Evolutionary conservation across 2,113 vertebrate species (phyloP), one percentile per base, ranked within the genome.

Genomic region (Syngnathus scovelli): DNA sequence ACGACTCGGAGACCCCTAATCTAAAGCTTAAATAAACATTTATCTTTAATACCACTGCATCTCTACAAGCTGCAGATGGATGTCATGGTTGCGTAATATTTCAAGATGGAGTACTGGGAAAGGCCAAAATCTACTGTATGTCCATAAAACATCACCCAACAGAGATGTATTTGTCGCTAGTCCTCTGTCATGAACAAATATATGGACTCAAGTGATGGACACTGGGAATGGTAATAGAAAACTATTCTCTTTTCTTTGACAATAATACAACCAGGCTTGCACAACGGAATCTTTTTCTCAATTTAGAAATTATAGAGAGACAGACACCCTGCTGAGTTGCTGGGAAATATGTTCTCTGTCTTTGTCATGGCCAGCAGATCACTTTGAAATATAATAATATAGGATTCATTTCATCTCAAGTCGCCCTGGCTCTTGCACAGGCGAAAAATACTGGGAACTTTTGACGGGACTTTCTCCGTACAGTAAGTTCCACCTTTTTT

Each of bases 361-460:
- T 92, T 5, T 80, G 80, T 80, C 83, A 77, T 64, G 78, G 79
- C 77, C 16, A 36, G 71, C 67, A 79, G 81, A 83, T 79, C 36
- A 89, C 90, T 92, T 91, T 89, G 90, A 95, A 95, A 93, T 93
- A 94, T 93, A 93, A 94, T 91, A 93, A 93, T 92, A 91, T 90
- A 92, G 91, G 93, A 94, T 94, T 93, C 89, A 92, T 93, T 94
- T 94, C 87, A 93, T 93, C 90, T 92, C 87, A 89, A 85, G 69
- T 90, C 91, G 90, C 86, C 85, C 81, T 48, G 78, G 84, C 86
- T 91, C 90, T 91, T 89, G 12, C 92, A 92, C 90, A 93, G 55
- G 27, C 5, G 27, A 18, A 58, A 56, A 36, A 36, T 36, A 36
- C 27, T 66, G 93, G 92, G 92, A 91, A 93, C 90, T 90, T 66